Evolutionary conservation across 2,113 vertebrate species (phyloP), one percentile per base, ranked within the genome.

Genomic region (Xiphias gladius): DNA sequence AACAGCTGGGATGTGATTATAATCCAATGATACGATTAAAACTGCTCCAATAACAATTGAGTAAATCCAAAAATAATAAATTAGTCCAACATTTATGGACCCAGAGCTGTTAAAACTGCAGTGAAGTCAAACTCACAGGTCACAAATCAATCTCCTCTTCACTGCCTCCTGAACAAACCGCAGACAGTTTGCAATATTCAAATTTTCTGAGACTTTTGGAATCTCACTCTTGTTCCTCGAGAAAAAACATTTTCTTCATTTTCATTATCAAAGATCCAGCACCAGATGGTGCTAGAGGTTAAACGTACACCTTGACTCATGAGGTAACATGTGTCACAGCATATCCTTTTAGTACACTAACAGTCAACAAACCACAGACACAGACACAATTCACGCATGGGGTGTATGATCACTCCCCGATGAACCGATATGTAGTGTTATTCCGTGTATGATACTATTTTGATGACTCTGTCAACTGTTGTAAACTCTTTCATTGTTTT

Each of bases 281-380:
- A 90, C 71, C 20, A 91, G 90, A 64, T 80, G 91, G 91, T 37
- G 87, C 79, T 67, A 79, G 50, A 88, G 87, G 17, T 28, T 67
- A 39, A 79, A 35, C 14, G 46, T 61, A 17, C 0, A 17, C 30
- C 9, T 11, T 19, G 0, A 39, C 24, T 52, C 11, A 37, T 1
- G 17, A 41, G 2, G 12, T 14, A 14, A 46, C 43, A 43, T 11
- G 1, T 46, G 14, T 19, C 46, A 52, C 17, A 65, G 28, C 0
- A 7, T 14, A 50, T 6, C 6, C 12, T 48, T 11, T 9, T 24
- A 19, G 6, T 35, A 2, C 28, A 37, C 14, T 4, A n/a, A 1
- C 4, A 14, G 10, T 24, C 26, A 48, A 32, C n/a, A n/a, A n/a
- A n/a, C n/a, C n/a, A n/a, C n/a, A n/a, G n/a, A n/a, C n/a, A n/a